Base-by-base conservation (phyloP, 2,888 invertebrate species). In the Polydrusus tereticollis region DNA sequence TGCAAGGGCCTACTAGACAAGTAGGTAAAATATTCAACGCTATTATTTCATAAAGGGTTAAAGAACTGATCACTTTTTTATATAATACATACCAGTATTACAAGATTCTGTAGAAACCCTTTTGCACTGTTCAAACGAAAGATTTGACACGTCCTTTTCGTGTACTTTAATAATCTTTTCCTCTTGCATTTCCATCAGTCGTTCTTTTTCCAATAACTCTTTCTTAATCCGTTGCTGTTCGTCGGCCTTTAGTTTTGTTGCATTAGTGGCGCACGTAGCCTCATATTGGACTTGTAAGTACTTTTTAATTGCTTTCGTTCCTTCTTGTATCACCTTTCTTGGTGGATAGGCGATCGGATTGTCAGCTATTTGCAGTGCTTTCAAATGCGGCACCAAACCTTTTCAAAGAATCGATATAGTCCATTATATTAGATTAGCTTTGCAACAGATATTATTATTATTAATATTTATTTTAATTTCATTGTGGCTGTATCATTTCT, bases 271-370 rank as follows among this genome's bases (percentile, higher is more conserved):
- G 20, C 52, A 73, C 38, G 58, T 57, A 12, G 33, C 77, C 64
- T 82, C 77, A 67, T 81, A 82, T 73, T 84, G 80, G 6, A 79
- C 73, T 76, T 77, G 81, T n/a, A 86, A 73, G 74, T 79, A 85
- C 0, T 62, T 68, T 55, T 78, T 80, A 2, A 85, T 81, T 8
- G 78, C 76, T 33, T 83, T 78, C 18, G 87, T 85, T 29, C 92
- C 92, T 52, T 85, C 85, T 47, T 84, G 84, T 23, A 91, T 78
- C 2, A 92, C 81, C 52, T 88, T 86, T 72, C 81, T 82, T 18
- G 88, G 86, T 10, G 92, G 92, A 80, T 88, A 90, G 33, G 79
- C 82, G 8, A 92, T 77, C 0, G 91, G 91, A 82, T 92, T 92
- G 45, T 89, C 88, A 43, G 86, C 84, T 45, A 91, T 75, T 82